Evolutionary conservation across 2,888 invertebrate species (phyloP), one percentile per base, ranked within the genome.

Genomic region (Lasioglossum figueresi): DNA sequence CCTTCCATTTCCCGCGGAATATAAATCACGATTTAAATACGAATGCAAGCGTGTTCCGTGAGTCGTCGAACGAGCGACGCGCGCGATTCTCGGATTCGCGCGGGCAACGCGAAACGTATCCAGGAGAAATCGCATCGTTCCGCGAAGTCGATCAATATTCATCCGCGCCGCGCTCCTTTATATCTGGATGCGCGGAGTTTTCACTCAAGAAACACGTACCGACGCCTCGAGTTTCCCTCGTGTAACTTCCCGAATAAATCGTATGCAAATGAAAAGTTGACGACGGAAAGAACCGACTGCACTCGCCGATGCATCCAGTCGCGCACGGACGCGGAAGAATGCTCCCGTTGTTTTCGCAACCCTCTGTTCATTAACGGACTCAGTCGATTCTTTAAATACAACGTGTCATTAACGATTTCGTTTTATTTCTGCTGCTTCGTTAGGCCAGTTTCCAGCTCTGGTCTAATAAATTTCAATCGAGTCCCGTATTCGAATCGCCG

Each of bases 81-180:
- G 34, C 81, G 45, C 48, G 4, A 56, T 56, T 59, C 56, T 27
- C 4, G 56, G n/a, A 59, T 59, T 56, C 56, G n/a, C 43, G 59
- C 82, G 71, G 75, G 68, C 45, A 73, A 79, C 40, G 76, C 63
- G 84, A 79, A 76, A 83, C 56, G 75, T 59, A 76, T 73, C 45
- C 76, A 19, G 84, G 84, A 74, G 43, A 76, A 83, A 83, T 79
- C 83, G 84, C 84, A 79, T 79, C 76, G 43, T 63, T n/a, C 76
- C 34, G 76, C 66, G 59, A 63, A 66, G 68, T 74, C 85, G 85
- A 85, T 85, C 84, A 84, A 85, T 85, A 84, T 85, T 84, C 85
- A 79, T 85, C 74, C 84, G 71, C 48, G 34, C 78, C 74, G 52
- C 31, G 74, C n/a, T 76, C 63, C 40, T 37, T 82, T 82, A 78